These are phyloP conservation scores for Zeugodacus cucurbitae DNA, from an alignment of 1,140 invertebrate genomes.

Conservation along the genomic window DNA sequence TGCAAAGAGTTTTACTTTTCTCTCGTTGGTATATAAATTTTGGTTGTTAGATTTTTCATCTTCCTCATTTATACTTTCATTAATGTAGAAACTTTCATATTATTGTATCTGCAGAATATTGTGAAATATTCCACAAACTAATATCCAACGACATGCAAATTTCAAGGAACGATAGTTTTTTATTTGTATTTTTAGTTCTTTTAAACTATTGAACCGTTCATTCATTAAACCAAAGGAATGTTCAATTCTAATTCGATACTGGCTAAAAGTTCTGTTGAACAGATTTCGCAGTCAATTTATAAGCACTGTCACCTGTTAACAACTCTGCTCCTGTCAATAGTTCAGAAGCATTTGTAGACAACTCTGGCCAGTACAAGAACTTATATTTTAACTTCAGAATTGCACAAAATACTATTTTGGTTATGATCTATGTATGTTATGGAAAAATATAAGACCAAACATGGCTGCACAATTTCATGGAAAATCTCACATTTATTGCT, in stretches of 20 bases:
- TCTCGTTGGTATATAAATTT: not conserved
- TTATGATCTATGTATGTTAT: too few relatives aligned
- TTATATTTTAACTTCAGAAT: too few relatives aligned
- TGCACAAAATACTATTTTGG: too few relatives aligned
- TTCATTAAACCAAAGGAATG: not conserved
- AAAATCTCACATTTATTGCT: too few relatives aligned
- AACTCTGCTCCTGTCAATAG: too few relatives aligned
- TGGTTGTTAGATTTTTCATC: not conserved
- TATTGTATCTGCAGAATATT: not conserved
- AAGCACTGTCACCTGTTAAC: too few relatives aligned
- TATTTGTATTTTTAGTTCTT: not conserved
- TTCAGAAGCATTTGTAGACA: too few relatives aligned
- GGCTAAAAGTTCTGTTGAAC: not conserved
- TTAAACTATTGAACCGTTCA: not conserved
- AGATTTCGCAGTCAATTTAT: too few relatives aligned
- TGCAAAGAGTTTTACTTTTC: not conserved
- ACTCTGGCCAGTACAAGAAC: too few relatives aligned
- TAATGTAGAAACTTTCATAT: not conserved
- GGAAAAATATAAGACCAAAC: too few relatives aligned
- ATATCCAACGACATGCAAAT: not conserved
- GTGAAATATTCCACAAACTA: not conserved
- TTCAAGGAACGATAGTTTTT: not conserved
- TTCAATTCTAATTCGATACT: not conserved
- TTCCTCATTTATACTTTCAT: not conserved
- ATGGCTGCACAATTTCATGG: too few relatives aligned